Evolutionary conservation across 2,113 vertebrate genomes (phyloP).

Genomic region (Proteles cristata): DNA sequence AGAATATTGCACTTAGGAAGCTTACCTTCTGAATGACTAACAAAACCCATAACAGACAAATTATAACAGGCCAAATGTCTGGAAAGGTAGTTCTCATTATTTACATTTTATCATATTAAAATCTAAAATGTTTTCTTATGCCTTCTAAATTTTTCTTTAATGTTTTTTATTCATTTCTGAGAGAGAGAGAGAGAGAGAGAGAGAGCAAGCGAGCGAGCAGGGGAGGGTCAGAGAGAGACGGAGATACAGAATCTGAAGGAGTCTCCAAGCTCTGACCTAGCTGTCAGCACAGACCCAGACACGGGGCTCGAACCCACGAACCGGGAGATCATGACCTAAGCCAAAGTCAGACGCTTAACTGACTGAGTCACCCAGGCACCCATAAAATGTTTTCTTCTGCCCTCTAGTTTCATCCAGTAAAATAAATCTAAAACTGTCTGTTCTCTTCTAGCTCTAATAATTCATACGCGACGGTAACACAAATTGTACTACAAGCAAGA

Average conservation of each 20-base stretch:
- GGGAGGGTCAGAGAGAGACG: no score
- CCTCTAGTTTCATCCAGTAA: slow-evolving; percentile 33
- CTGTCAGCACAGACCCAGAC: no score
- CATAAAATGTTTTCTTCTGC: slow-evolving; percentile 2
- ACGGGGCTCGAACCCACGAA: no score
- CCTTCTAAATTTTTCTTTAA: neutral
- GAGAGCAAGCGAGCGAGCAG: no score
- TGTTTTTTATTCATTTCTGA: no score
- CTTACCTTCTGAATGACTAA: slow-evolving; percentile 17
- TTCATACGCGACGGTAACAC: neutral
- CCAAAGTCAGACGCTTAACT: no score
- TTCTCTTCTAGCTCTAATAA: slow-evolving; percentile 6
- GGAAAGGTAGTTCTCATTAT: neutral
- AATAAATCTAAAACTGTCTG: slow-evolving; percentile 22
- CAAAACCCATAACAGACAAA: slow-evolving; percentile 30
- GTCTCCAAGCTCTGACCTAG: no score
- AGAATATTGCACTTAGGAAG: neutral
- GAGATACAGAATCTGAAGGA: no score
- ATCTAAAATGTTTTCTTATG: slow-evolving; percentile 24
- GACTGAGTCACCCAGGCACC: no score
- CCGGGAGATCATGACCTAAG: no score
- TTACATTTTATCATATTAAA: slow-evolving; percentile 47
- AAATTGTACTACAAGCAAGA: slow-evolving; percentile 25
- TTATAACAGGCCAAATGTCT: neutral
- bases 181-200: no score